Evolutionary conservation across 2,797 vertebrate species (phyloP).

Genomic region (Pseudochirops cupreus): DNA sequence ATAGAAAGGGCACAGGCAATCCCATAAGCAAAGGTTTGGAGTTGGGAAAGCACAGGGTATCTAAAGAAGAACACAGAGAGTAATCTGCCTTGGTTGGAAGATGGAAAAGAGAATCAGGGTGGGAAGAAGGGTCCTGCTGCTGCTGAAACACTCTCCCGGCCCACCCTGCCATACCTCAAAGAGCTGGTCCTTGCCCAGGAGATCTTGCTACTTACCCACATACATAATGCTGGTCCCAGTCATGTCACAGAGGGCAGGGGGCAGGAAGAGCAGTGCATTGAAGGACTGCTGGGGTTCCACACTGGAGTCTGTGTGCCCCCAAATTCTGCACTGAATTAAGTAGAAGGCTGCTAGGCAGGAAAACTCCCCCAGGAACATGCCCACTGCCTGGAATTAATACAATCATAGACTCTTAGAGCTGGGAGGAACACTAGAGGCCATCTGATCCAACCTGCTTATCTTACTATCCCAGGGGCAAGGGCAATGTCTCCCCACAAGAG

Average conservation of each 20-base stretch:
- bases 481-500: neutral
- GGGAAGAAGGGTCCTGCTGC: neutral
- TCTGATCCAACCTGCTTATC: neutral
- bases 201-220: slow-evolving; percentile 87
- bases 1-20: neutral
- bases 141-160: neutral
- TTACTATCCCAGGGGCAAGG: neutral
- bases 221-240: slow-evolving; percentile 96
- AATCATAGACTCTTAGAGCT: neutral
- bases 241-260: slow-evolving; percentile 96
- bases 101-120: neutral
- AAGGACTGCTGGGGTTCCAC: slow-evolving; percentile 88
- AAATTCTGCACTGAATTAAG: slow-evolving; percentile 88
- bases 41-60: neutral
- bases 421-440: neutral
- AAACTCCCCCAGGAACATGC: slow-evolving; percentile 96
- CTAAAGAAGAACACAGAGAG: neutral
- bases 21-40: neutral
- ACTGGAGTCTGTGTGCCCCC: slow-evolving; percentile 83
- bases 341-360: slow-evolving; percentile 93
- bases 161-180: neutral
- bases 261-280: slow-evolving; percentile 92
- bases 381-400: slow-evolving; percentile 88
- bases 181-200: neutral
- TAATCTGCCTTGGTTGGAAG: neutral